Evolutionary conservation across 2,797 vertebrate species (phyloP).

Genomic region (Molossus molossus): DNA sequence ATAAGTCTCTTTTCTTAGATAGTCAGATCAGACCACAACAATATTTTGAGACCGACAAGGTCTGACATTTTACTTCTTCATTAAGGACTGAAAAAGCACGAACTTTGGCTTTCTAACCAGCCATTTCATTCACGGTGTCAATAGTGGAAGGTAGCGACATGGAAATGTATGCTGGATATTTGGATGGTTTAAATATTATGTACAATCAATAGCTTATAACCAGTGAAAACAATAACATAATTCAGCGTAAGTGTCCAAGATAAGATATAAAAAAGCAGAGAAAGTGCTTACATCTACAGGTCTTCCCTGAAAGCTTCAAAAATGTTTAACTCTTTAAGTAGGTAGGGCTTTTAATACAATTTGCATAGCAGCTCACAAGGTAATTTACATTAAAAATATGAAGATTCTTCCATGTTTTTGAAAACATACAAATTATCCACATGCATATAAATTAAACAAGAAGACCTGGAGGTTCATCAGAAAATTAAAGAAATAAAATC

Average conservation of each 20-base stretch:
- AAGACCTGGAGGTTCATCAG: slow-evolving; percentile 64
- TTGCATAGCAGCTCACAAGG: slow-evolving; percentile 85
- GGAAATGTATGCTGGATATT: slow-evolving; percentile 73
- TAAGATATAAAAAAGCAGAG: slow-evolving; percentile 85
- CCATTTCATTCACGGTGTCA: slow-evolving; percentile 54
- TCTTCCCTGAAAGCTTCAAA: slow-evolving; percentile 79
- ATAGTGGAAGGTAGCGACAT: neutral
- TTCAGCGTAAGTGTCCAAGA: slow-evolving; percentile 61
- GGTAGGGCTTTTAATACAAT: slow-evolving; percentile 75
- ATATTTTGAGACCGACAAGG: slow-evolving; percentile 63
- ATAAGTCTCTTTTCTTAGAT: slow-evolving; percentile 53
- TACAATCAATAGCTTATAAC: slow-evolving; percentile 83
- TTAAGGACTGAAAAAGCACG: slow-evolving; percentile 11
- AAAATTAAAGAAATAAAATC: slow-evolving; percentile 13
- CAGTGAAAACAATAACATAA: slow-evolving; percentile 73
- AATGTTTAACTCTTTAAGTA: slow-evolving; percentile 69
- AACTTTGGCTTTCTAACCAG: slow-evolving; percentile 77
- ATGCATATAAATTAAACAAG: slow-evolving; percentile 78
- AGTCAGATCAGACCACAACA: slow-evolving; percentile 35
- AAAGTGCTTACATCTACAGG: slow-evolving; percentile 88
- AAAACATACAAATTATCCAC: slow-evolving; percentile 69
- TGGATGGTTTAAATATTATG: slow-evolving; percentile 73
- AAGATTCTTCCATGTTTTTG: slow-evolving; percentile 63
- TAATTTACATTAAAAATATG: slow-evolving; percentile 74
- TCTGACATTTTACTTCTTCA: slow-evolving; percentile 65